Percentiles rank a stretch among this genome's conserved stretches.
Conservation (phyloP, 2,888 invertebrate species). For the Eilema griseolum region DNA sequence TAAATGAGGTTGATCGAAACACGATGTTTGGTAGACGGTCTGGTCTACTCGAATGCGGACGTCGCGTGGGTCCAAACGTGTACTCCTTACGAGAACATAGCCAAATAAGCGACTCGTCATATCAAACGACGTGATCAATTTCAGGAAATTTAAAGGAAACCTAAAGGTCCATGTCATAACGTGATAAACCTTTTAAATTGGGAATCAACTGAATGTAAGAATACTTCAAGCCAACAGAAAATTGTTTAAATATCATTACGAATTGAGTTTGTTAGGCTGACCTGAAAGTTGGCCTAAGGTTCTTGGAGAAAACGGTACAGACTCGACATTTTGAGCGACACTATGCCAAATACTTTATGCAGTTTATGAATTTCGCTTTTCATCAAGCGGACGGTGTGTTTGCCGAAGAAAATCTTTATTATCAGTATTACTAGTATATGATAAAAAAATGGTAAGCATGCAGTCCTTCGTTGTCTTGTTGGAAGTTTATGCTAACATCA, state of each 20-base stretch:
- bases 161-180: neutral
- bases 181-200: conserved; percentile 4
- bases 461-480: too few species aligned
- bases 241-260: neutral
- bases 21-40: too few species aligned
- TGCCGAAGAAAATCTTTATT: neutral
- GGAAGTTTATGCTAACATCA: too few species aligned
- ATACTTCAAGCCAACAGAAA: neutral
- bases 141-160: neutral
- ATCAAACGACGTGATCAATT: conserved; percentile 1
- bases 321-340: neutral
- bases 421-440: neutral
- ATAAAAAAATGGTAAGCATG: too few species aligned
- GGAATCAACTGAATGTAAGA: neutral
- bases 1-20: too few species aligned
- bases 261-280: neutral
- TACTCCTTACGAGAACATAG: too few species aligned
- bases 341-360: neutral
- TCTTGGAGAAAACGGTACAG: neutral
- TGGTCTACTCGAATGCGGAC: too few species aligned
- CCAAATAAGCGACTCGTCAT: too few species aligned
- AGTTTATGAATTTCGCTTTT: neutral
- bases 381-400: too few species aligned
- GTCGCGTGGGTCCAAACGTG: too few species aligned
- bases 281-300: neutral